phyloP scores from a whole-genome alignment of 2,888 invertebrate species.

The Drepanosiphum platanoidis region DNA sequence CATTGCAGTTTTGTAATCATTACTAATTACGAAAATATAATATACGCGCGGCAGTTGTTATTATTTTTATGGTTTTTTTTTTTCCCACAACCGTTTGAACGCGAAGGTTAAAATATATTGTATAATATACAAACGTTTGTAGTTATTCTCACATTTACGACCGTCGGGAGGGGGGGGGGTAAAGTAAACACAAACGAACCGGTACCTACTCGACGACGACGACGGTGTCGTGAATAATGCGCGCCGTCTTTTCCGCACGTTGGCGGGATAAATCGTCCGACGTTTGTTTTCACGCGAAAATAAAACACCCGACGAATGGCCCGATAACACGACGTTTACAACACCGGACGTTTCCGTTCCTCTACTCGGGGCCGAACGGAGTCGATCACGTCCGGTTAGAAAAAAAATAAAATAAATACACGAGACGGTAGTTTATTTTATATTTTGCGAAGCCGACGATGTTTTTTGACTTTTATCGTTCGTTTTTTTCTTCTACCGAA shows the following conservation, averaged over 20 bases:
- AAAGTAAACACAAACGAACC: background rate
- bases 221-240: slow-evolving; percentile 18
- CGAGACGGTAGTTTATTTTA: background rate
- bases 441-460: background rate
- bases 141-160: background rate
- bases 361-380: background rate
- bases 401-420: no score
- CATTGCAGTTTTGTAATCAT: no score
- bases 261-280: slow-evolving; percentile 1
- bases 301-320: background rate
- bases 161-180: background rate
- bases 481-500: background rate
- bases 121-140: slow-evolving; percentile 1
- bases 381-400: slow-evolving; percentile 6
- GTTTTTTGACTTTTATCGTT: slow-evolving; percentile 13
- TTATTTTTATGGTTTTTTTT: background rate
- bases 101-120: no score
- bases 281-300: slow-evolving; percentile 35
- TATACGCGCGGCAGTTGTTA: no score
- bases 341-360: background rate
- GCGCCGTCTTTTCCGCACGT: background rate
- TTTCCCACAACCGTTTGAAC: background rate
- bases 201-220: background rate
- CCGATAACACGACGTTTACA: slow-evolving; percentile 16
- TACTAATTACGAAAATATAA: no score